Base-by-base conservation (phyloP, 2,797 vertebrate species). In the Chlorospingus semifuscus region DNA sequence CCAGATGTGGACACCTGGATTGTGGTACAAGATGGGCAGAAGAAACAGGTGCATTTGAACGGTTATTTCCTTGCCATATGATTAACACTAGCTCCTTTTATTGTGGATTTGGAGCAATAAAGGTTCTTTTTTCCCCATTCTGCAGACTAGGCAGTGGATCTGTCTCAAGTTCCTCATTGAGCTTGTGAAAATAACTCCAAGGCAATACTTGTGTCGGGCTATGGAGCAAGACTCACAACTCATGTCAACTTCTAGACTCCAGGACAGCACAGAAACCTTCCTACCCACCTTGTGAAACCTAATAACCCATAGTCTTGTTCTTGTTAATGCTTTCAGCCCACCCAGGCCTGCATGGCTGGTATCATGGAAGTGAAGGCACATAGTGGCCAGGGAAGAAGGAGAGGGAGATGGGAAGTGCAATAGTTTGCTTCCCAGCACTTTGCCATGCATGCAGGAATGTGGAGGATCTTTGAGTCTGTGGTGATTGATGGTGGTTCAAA, bases 361-460 rank as follows among this genome's bases (percentile, higher is more conserved):
- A 23, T 30, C 17, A 30, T 41, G 30, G 23, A 11, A 64, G 13
- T 50, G 50, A 64, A 64, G 37, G 44, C 11, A 37, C 11, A 23
- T 1, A 8, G n/a, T 19, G 4, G 24, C 5, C 32, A 32, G 9
- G 12, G 36, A 11, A 64, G 21, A n/a, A 12, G 23, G 8, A 49
- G 26, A 57, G 13, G n/a, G n/a, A 24, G 53, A 29, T 20, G 24
- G 29, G 41, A 55, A 7, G 13, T 27, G 29, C 21, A 80, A 34
- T 21, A 61, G 24, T 34, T 66, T 2, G 4, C 2, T 41, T 66
- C 17, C 37, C 21, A 61, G 24, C 6, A 2, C n/a, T 85, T 82
- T 8, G 3, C 3, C 4, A 14, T 11, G 2, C 11, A 17, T n/a
- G 16, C 0, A 0, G 22, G 22, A 50, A 44, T 3, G 3, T 14